Evolutionary conservation across 1,140 invertebrate species (phyloP), one percentile per base, ranked within the genome.

Genomic region (Tetramorium alpestre): DNA sequence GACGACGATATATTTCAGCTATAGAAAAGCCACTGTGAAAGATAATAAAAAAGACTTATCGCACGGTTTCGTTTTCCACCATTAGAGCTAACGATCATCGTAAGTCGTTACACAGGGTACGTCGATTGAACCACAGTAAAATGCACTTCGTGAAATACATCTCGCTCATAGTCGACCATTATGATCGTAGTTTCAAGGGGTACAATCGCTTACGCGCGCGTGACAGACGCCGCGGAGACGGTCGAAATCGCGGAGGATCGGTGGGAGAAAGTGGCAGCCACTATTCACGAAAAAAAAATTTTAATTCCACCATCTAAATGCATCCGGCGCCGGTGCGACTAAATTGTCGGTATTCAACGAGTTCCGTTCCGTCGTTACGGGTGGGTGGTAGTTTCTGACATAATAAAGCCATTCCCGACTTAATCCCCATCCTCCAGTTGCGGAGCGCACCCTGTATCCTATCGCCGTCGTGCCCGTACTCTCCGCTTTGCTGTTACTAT

Each of bases 271-370:
- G 28, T 38, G 51, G 18, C 2, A 47, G n/a, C 7, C 28, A 16
- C 44, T 58, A 56, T 88, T 87, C 75, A 72, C 56, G 86, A 94
- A 92, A 94, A 94, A 94, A 93, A 94, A 94, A 92, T 91, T 87
- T 90, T 94, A 93, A 94, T 94, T 93, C 82, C 56, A 58, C 87
- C 90, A 92, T 93, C 91, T 93, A 94, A 94, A 94, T 94, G 93
- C 93, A 93, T 92, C 89, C 91, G 87, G 85, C 73, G 87, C 67
- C 33, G 78, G 60, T 51, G 80, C 67, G 67, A 81, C 88, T 91
- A 91, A 92, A 93, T 92, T 75, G 91, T 90, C 89, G 58, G 25
- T 28, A 51, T 56, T 85, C 65, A 18, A 47, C 51, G 89, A 90
- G 88, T 91, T 92, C 82, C 65, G 44, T 86, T 86, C 88, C 70